Base-by-base conservation (phyloP, 2,888 invertebrate species). In the Endotricha flammealis region DNA sequence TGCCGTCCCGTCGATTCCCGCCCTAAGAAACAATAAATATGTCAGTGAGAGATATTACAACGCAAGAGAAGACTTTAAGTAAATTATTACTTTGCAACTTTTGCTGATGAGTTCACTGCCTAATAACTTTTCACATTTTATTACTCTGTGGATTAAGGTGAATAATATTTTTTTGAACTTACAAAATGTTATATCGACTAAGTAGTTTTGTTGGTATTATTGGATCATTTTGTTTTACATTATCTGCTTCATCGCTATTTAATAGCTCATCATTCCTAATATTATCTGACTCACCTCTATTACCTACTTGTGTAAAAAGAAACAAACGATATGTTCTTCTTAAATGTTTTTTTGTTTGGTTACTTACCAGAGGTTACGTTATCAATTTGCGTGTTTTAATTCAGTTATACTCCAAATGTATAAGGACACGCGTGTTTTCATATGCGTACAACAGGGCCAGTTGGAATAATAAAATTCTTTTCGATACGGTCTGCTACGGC, bases 1-100 rank as follows among this genome's bases (percentile, higher is more conserved):
- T 49, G 46, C 61, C 57, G 67, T 20, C 20, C 57, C 50, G 42
- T 44, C 64, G 52, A 57, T 71, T 74, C 72, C 66, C 69, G 63
- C 68, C 81, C 79, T 67, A 60, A 49, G 44, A 69, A 74, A 81
- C 82, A 78, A 86, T 86, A 86, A 86, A 86, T 86, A 81, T 86
- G 86, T 83, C 85, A 83, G 77, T 65, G 70, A 7, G 62, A 74
- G 76, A 79, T 81, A 83, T 83, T 77, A 82, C 78, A 76, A 32
- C 34, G 41, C 37, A 41, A 46, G 43, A 41, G 32, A 22, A 38
- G 42, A 33, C 79, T 73, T n/a, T 74, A 74, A 80, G 70, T 82
- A 81, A 83, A 83, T 83, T 82, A 83, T 82, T 79, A 74, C 77
- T 61, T 61, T 57, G 72, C 73, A 79, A 81, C 71, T 80, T 79